Percentiles rank a stretch among this genome's conserved stretches.
phyloP scores from a whole-genome alignment of 2,113 vertebrate species.

The Seriola dumerili region DNA sequence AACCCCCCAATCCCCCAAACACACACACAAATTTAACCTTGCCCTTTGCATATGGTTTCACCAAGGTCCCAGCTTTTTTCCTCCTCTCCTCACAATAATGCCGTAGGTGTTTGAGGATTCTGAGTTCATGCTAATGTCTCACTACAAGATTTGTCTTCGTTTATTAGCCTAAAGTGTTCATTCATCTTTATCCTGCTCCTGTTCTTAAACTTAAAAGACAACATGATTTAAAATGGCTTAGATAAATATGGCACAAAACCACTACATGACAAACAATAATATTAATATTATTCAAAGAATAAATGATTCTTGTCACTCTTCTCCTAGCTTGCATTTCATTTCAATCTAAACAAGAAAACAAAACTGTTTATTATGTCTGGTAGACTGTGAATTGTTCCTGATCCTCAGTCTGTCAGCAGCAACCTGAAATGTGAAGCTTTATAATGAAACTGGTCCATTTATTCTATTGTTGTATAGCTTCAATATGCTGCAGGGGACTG shows the following conservation, averaged over 20 bases:
- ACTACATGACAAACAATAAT: conserved; percentile 2
- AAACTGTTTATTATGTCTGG: conserved; percentile 24
- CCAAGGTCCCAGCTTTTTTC: conserved; percentile 10
- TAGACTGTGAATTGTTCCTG: conserved; percentile 30
- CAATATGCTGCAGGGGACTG: conserved; percentile 21
- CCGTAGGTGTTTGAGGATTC: conserved; percentile 18
- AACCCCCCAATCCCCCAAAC: no score
- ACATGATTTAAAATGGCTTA: neutral
- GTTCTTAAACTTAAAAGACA: neutral
- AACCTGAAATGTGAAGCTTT: conserved; percentile 34
- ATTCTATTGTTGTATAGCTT: conserved; percentile 33
- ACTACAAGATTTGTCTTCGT: neutral
- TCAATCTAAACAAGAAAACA: conserved; percentile 18
- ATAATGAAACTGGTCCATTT: conserved; percentile 38
- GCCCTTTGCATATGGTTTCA: conserved; percentile 42
- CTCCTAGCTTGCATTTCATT: conserved; percentile 6
- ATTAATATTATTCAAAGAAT: conserved; percentile 6
- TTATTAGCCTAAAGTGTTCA: neutral
- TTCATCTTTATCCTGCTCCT: neutral
- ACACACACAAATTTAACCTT: conserved; percentile 35
- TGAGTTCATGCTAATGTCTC: neutral
- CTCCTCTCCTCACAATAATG: neutral
- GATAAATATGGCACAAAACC: conserved; percentile 8
- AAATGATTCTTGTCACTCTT: conserved; percentile 2
- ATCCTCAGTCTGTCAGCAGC: conserved; percentile 40